Evolutionary conservation across 2,797 vertebrate species (phyloP).

Genomic region (Psittacula echo): DNA sequence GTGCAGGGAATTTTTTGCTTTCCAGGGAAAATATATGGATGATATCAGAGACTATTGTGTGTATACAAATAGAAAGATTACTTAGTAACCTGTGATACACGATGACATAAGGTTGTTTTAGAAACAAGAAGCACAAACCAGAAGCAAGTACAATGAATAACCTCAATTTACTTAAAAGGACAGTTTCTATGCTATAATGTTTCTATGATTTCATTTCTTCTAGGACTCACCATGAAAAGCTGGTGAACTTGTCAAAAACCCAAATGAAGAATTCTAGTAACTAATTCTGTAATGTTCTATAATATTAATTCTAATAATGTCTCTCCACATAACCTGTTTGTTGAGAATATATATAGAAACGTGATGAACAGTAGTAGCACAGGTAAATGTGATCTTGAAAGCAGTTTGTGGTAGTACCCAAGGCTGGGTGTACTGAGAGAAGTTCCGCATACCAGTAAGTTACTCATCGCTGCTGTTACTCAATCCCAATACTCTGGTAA

Average conservation of each 20-base stretch:
- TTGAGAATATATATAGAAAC: not conserved
- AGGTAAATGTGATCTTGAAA: not conserved
- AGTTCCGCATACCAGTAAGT: accelerated
- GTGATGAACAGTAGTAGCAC: not conserved
- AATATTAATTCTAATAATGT: not conserved
- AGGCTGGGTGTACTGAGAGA: accelerated
- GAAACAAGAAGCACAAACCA: not conserved
- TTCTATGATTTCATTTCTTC: not conserved
- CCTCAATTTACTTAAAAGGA: not conserved
- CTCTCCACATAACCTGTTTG: not conserved
- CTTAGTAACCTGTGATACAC: not conserved
- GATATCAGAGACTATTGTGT: not conserved
- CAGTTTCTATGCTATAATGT: not conserved
- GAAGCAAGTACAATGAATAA: not conserved
- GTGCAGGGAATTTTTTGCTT: not conserved
- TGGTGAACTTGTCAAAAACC: not conserved
- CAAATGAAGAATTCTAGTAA: not conserved
- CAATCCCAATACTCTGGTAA: accelerated
- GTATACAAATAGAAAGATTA: not conserved
- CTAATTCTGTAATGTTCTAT: not conserved
- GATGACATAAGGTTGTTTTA: not conserved
- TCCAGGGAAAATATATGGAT: not conserved
- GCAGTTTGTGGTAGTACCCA: not conserved
- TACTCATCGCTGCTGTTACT: not conserved
- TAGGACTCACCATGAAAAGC: not conserved